These are phyloP conservation scores for Dasypogon diadema DNA, from an alignment of 2,888 invertebrate genomes.

Conservation along the genomic window DNA sequence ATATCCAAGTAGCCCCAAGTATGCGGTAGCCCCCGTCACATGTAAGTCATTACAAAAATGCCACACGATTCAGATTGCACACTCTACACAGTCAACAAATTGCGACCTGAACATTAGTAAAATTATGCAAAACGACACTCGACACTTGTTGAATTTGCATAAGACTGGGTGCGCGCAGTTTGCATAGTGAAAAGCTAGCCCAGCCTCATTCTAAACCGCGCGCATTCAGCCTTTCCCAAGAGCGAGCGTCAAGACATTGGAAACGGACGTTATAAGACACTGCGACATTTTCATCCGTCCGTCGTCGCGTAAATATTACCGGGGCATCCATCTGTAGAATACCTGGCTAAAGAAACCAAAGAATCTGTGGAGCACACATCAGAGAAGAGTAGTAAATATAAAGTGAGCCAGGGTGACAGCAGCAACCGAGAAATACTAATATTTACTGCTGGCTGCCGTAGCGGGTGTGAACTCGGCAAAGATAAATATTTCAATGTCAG, in stretches of 20 bases:
- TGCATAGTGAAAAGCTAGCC: slow-evolving; percentile 1
- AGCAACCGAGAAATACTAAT: neutral
- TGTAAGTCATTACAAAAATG: too few relatives aligned
- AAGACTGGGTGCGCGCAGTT: slow-evolving; percentile 8
- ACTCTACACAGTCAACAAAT: too few relatives aligned
- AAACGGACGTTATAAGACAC: slow-evolving; percentile 17
- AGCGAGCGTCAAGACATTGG: slow-evolving; percentile 14
- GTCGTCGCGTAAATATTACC: too few relatives aligned
- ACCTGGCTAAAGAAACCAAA: too few relatives aligned
- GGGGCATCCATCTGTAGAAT: too few relatives aligned
- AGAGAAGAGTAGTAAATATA: neutral
- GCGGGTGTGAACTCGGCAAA: neutral
- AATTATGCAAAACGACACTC: slow-evolving; percentile 33
- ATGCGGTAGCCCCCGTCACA: too few relatives aligned
- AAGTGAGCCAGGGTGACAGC: neutral
- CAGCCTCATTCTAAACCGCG: neutral
- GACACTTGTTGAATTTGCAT: slow-evolving; percentile 20
- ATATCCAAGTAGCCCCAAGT: too few relatives aligned
- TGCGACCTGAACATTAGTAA: too few relatives aligned
- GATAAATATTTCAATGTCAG: neutral
- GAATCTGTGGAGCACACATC: neutral
- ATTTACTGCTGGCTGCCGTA: neutral
- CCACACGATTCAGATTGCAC: too few relatives aligned
- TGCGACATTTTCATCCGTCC: too few relatives aligned
- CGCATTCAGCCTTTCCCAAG: slow-evolving; percentile 23